Base-by-base conservation (phyloP, 2,888 invertebrate species). In the Dione juno region DNA sequence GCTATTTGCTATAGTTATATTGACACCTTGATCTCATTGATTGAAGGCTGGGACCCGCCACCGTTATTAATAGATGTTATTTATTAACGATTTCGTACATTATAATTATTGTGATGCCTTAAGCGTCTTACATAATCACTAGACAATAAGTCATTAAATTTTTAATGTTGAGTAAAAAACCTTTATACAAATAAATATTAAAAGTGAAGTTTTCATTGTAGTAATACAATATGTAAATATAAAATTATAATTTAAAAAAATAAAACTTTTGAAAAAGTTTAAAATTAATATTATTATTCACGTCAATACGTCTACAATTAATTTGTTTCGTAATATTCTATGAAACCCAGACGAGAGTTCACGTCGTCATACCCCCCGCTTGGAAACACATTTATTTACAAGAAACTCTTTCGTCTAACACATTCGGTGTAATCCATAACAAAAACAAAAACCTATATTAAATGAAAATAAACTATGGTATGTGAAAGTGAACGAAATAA, bases 361-460 rank as follows among this genome's bases (percentile, higher is more conserved):
- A 71, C 75, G 75, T 74, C 71, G 70, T 72, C 66, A 54, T 81
- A 81, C 85, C 85, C 79, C 86, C 86, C 81, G 82, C 81, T 71
- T 80, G 72, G 67, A 82, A 71, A 77, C 77, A 79, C 79, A 77
- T 82, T 82, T 82, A 81, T 83, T 74, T 82, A 78, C 77, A 77
- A 79, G 80, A 81, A 82, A 74, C 75, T 78, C 71, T 69, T 59
- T 61, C 71, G 69, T 75, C 73, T 71, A 67, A 68, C 66, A 67
- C 59, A 63, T 54, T 70, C 37, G 61, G 67, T 66, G 65, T 72
- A 65, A 69, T 69, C 58, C 58, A 40, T 64, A 67, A 69, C 52
- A 58, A 74, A 74, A 72, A 72, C 65, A 71, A 70, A 70, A 28
- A 28, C 28, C 28, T 63, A 57, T 16, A 57, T 67, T 41, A 53